These are phyloP conservation scores for Cathartes aura DNA, from an alignment of 2,113 vertebrate species.

Conservation along the genomic window DNA sequence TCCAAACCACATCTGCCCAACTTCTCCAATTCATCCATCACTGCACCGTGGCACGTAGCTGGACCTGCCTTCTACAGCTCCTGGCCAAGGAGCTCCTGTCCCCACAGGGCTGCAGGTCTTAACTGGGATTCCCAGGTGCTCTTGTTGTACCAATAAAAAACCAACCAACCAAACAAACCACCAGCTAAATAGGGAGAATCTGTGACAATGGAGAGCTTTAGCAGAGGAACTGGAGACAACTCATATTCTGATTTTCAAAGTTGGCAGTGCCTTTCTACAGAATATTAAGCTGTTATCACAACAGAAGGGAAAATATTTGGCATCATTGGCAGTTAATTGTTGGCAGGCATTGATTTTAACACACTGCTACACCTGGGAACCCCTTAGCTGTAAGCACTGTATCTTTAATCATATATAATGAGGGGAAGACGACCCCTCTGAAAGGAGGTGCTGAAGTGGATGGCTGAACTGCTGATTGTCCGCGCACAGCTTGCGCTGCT, in stretches of 20 bases:
- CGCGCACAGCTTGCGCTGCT: background rate
- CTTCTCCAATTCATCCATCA: background rate
- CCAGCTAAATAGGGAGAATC: background rate
- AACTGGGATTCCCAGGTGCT: background rate
- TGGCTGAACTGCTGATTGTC: background rate
- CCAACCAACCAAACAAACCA: background rate
- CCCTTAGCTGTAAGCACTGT: background rate
- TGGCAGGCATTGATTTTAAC: background rate
- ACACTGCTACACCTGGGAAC: background rate
- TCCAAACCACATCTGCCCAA: background rate
- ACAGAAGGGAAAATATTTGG: background rate
- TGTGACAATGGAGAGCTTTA: background rate
- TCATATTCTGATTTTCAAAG: background rate
- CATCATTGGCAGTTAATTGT: background rate
- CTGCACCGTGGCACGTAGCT: background rate
- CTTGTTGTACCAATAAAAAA: background rate
- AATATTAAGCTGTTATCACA: background rate
- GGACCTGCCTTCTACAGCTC: background rate
- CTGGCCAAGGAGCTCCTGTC: background rate
- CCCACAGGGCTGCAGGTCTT: background rate
- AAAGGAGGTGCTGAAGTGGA: background rate
- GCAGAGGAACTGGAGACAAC: background rate
- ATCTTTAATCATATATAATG: background rate
- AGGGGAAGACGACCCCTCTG: background rate
- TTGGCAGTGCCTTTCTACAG: background rate